Conservation (phyloP, 2,797 vertebrate species). For the Paguma larvata region DNA sequence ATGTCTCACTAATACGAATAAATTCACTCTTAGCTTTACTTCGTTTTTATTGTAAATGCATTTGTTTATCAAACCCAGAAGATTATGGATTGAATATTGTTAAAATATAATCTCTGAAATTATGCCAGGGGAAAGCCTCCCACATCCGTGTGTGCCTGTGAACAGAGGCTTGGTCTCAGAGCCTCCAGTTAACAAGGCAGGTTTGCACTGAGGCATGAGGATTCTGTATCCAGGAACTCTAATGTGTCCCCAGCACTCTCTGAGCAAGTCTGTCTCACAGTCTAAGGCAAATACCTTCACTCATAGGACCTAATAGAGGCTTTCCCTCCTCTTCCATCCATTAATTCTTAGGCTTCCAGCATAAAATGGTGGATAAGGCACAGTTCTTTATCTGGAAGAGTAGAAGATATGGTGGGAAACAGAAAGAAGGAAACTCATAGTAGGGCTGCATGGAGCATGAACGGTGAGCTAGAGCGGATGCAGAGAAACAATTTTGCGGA, state of each 20-base stretch:
- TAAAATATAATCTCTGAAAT: neutral
- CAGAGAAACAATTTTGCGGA: neutral
- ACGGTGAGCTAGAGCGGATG: neutral
- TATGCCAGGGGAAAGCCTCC: neutral
- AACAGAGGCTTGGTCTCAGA: neutral
- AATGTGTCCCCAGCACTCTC: fast-evolving
- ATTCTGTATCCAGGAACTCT: neutral
- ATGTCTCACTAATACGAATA: neutral
- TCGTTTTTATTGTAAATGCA: neutral
- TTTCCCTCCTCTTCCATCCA: neutral
- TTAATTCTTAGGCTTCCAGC: neutral
- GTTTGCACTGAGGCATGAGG: neutral
- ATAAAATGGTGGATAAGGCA: neutral
- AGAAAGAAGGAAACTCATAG: neutral
- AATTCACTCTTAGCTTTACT: neutral
- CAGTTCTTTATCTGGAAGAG: neutral
- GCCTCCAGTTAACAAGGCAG: neutral
- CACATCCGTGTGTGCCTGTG: neutral
- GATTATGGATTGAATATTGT: neutral
- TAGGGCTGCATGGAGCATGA: neutral
- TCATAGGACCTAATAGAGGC: neutral
- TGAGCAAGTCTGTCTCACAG: neutral
- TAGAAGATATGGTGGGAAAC: neutral
- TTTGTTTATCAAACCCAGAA: neutral
- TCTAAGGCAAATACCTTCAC: neutral